Base-by-base conservation (phyloP, 2,888 invertebrate species). In the Torymus auratus region DNA sequence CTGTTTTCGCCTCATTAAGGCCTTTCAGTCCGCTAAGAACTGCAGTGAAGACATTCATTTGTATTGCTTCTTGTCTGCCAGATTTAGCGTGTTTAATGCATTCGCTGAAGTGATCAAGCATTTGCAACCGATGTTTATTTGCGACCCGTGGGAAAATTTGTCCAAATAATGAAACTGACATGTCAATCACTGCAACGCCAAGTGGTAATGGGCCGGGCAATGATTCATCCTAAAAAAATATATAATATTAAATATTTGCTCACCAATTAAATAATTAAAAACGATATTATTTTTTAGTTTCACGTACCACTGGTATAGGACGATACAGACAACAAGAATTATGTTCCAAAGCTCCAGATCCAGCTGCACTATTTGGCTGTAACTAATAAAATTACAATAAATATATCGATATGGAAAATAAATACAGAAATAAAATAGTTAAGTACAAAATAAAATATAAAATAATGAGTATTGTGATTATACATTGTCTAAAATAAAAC, bases 31-130 rank as follows among this genome's bases (percentile, higher is more conserved):
- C 98, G 85, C 97, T 94, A 70, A 99, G 91, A 41, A 99, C 92
- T 0, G 99, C 98, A 0, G 98, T 97, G 90, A 98, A 97, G 73
- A 99, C 96, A 91, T 99, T 99, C 92, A 98, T 96, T 91, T 99
- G 98, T 17, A 96, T 96, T 0, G 98, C 98, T 90, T 99, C 98
- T 88, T 98, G 98, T 13, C 98, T 94, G 0, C 95, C 94, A 13
- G 97, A 97, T 89, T 98, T 98, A 0, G 98, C 97, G 89, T 97
- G 96, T 86, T 95, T 95, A 85, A 99, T 97, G 89, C 98, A 98
- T 89, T 99, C 99, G 23, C 95, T 94, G 89, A 99, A 99, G 89
- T 99, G 99, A 84, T 98, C 97, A 72, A 99, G 92, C 96, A 99
- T 98, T 92, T 99, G 99, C 77, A 98, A 93, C 87, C 98, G 94